Base-by-base conservation (phyloP, 37 sponge, comb jelly and placozoan species). In the Eunapius fragilis region DNA sequence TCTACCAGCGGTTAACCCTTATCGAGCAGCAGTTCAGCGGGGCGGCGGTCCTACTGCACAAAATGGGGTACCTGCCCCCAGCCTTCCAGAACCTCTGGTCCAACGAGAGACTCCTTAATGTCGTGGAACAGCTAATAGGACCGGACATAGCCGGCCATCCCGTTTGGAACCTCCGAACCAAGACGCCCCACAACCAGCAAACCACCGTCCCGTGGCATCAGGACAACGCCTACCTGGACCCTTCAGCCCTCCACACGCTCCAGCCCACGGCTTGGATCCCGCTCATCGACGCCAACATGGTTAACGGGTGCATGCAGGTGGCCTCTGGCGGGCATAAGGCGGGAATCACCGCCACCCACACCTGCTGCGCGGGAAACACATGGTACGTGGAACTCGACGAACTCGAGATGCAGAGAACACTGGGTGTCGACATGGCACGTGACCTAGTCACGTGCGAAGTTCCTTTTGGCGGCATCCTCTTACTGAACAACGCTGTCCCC, bases 171-270 rank as follows among this genome's bases (percentile, higher is more conserved):
- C 74, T 96, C 13, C 85, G 97, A 0, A 41, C 92, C 30, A 96
- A 96, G 83, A 91, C 86, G 23, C 97, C 97, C 0, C 50, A 80
- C 68, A 89, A 94, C 50, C 90, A 91, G n/a, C 83, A 89, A 74
- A 84, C 92, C 49, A 88, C 87, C 5, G 96, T 96, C 23, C 96
- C 96, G 11, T 96, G 96, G 96, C 96, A 96, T 80, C 97, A 96
- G 68, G 97, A 96, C 91, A 92, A 89, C 79, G 94, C 90, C 68
- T 96, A 96, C 87, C 67, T 96, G 82, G 92, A 92, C 48, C 79
- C 70, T 0, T 69, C 81, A 0, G 76, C 84, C 25, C 80, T 85
- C 0, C 13, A 80, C 50, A 87, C 88, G 25, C 86, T 89, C 38
- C 87, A 86, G 58, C 85, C 88, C 35, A 96, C 97, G 14, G 94